Conservation (phyloP, 2,113 vertebrate species). For the Pao palembangensis region DNA sequence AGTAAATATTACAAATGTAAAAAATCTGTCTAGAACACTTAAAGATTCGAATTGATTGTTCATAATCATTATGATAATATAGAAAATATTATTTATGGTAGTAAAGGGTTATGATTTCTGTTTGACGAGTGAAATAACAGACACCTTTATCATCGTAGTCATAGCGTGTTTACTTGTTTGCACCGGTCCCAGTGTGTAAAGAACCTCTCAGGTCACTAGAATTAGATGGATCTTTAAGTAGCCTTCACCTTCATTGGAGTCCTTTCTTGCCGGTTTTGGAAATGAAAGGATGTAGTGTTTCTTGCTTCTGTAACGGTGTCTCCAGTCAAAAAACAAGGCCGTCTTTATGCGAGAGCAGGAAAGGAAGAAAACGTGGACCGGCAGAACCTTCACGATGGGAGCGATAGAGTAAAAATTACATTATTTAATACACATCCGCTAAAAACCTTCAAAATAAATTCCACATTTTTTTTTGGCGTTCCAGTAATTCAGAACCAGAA, state of each 20-base stretch:
- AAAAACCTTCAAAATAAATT: slow-evolving; percentile 45
- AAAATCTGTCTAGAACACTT: too few relatives aligned
- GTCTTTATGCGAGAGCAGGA: slow-evolving; percentile 63
- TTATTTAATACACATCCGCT: background rate
- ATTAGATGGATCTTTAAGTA: slow-evolving; percentile 32
- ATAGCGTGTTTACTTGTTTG: background rate
- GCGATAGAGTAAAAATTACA: slow-evolving; percentile 8
- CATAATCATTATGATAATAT: too few relatives aligned
- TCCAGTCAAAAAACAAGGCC: slow-evolving; percentile 67
- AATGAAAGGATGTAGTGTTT: slow-evolving; percentile 72
- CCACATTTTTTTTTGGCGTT: background rate
- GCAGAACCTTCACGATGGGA: slow-evolving; percentile 33
- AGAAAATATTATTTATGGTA: too few relatives aligned
- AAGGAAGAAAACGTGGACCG: slow-evolving; percentile 48
- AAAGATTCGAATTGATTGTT: too few relatives aligned
- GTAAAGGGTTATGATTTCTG: too few relatives aligned
- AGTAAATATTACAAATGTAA: too few relatives aligned
- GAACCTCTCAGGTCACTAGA: slow-evolving; percentile 11
- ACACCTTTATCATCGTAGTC: too few relatives aligned
- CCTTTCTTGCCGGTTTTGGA: slow-evolving; percentile 26
- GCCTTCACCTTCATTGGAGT: slow-evolving; percentile 41
- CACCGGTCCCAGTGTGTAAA: background rate
- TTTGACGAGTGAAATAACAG: too few relatives aligned
- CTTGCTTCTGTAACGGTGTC: slow-evolving; percentile 46
- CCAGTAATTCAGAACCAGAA: too few relatives aligned